phyloP scores from a whole-genome alignment of 2,888 invertebrate species.

The Oasisia sp. region DNA sequence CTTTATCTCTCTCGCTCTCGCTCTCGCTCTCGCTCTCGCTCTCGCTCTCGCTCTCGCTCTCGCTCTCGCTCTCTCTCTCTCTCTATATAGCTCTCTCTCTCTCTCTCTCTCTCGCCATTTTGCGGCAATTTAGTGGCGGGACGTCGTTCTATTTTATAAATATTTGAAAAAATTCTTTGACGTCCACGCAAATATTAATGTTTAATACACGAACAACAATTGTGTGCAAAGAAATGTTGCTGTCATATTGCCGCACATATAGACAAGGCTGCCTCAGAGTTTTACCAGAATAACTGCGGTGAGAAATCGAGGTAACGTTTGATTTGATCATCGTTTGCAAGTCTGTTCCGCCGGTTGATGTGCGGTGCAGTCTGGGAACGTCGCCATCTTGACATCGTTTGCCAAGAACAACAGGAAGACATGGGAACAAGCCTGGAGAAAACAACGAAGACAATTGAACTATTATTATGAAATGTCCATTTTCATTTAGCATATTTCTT shows the following conservation, averaged over 20 bases:
- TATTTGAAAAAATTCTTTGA: neutral
- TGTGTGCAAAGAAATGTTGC: neutral
- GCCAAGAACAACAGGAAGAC: constrained; percentile 3
- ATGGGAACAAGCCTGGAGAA: neutral
- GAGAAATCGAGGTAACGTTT: neutral
- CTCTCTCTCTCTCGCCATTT: no score
- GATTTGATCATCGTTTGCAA: neutral
- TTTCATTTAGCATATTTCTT: neutral
- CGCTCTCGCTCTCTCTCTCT: no score
- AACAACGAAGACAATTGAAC: neutral
- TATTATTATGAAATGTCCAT: neutral
- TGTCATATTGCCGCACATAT: neutral
- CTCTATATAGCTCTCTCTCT: no score
- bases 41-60: no score
- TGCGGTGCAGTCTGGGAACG: neutral
- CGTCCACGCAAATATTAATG: neutral
- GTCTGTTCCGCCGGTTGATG: neutral
- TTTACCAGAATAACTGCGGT: neutral
- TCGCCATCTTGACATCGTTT: neutral
- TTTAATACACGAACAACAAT: neutral
- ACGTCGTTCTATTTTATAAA: neutral
- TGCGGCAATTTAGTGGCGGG: no score
- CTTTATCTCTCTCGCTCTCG: no score
- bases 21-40: no score
- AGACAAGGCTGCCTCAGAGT: neutral